Evolutionary conservation across 2,888 invertebrate species (phyloP), one percentile per base, ranked within the genome.

Genomic region (Sipunculus nudus): DNA sequence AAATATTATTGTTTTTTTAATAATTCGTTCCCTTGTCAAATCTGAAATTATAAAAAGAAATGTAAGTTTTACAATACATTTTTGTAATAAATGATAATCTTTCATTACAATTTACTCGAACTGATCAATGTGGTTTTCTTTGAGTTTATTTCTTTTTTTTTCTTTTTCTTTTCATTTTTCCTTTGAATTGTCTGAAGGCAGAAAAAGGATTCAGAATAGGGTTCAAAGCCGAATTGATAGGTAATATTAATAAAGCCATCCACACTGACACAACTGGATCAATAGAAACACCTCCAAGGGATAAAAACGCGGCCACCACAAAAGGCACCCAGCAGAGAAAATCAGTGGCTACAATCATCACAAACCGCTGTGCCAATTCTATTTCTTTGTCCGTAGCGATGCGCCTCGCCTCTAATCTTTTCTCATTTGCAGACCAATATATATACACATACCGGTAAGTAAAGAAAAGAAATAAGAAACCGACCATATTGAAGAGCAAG

Each of bases 201-300:
- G 77, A 76, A 35, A 86, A 73, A 1, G 86, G 86, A 73, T 86
- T 86, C 26, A 86, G 74, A 4, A 85, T 78, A 0, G 86, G 86
- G 72, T 86, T 86, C 48, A 86, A 77, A 26, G 86, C 86, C 0
- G 86, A 85, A 71, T 86, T 86, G 47, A 86, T 74, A 0, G 86
- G 86, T 35, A 86, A 73, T 0, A 86, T 80, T 67, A 86, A 86
- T n/a, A 86, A 85, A 0, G 86, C 85, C 2, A 86, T 82, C 86
- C 86, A 86, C 0, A 86, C 86, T 63, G 75, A 78, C 10, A 32
- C 28, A 26, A 56, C n/a, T 50, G 35, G 48, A 21, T 23, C 21
- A 25, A 55, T 28, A n/a, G 10, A 21, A 47, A 46, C 16, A 8
- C 13, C 48, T 52, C 10, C 6, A 10, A 60, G 35, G 1, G 60